Percentiles rank a stretch among this genome's conserved stretches.
phyloP scores from a whole-genome alignment of 2,113 vertebrate genomes.

The Rhineura floridana region DNA sequence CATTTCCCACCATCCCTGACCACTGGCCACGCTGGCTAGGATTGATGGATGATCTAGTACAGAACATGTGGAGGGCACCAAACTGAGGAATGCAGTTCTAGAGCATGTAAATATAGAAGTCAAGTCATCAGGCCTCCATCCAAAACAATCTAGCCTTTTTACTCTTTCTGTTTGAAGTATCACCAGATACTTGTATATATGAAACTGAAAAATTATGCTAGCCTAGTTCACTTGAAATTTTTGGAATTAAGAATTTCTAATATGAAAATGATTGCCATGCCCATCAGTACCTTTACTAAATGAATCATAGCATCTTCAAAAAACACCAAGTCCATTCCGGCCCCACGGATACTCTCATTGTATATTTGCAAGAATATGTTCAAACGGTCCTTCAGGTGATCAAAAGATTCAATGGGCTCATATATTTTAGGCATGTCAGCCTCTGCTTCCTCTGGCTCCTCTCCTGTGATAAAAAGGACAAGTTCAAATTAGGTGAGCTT shows the following conservation, averaged over 20 bases:
- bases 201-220: not conserved
- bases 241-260: not conserved
- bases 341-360: conserved; percentile 88
- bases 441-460: conserved; percentile 82
- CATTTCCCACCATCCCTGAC: too few species aligned
- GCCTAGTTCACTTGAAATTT: not conserved
- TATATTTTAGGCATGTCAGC: conserved; percentile 89
- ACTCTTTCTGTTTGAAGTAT: not conserved
- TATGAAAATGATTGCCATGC: not conserved
- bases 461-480: conserved; percentile 72
- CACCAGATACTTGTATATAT: too few species aligned
- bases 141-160: not conserved
- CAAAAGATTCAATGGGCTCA: conserved; percentile 85
- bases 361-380: conserved; percentile 87
- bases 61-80: too few species aligned
- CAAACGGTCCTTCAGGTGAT: conserved; percentile 81
- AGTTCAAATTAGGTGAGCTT: conserved; percentile 5
- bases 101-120: not conserved
- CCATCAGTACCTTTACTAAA: conserved; percentile 88
- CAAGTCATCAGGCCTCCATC: not conserved
- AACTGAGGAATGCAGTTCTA: too few species aligned
- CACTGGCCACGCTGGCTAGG: too few species aligned
- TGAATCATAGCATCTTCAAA: conserved; percentile 94
- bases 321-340: conserved; percentile 93
- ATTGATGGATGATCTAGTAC: too few species aligned